Conservation (phyloP, 2,888 invertebrate species). For the Oligia latruncula region DNA sequence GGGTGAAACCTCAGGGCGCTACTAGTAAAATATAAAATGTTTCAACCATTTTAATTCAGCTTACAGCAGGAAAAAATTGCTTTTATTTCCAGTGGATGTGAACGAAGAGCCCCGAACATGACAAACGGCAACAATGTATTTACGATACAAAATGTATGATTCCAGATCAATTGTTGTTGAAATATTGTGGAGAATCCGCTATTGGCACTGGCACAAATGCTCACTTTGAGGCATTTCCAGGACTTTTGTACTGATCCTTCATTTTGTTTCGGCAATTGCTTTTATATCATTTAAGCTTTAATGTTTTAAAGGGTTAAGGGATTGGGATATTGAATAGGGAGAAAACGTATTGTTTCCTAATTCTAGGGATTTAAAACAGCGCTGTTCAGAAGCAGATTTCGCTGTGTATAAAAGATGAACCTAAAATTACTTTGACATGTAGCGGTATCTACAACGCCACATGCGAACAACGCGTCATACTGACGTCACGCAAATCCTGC, state of each 20-base stretch:
- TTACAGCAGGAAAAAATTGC: slow-evolving; percentile 24
- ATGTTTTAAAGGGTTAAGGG: neutral
- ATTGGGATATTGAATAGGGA: too few species aligned
- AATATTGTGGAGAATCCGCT: slow-evolving; percentile 52
- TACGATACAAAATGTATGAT: slow-evolving; percentile 58
- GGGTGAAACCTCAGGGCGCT: too few species aligned
- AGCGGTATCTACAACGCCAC: too few species aligned
- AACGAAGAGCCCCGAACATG: slow-evolving; percentile 40
- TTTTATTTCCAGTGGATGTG: slow-evolving; percentile 38
- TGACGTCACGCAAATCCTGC: too few species aligned
- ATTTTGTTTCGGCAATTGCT: slow-evolving; percentile 1
- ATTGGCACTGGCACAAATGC: slow-evolving; percentile 46
- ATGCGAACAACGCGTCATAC: too few species aligned
- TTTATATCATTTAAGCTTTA: neutral
- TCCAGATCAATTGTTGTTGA: slow-evolving; percentile 54
- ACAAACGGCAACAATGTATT: slow-evolving; percentile 56
- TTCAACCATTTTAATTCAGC: slow-evolving; percentile 5
- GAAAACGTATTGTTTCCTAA: neutral
- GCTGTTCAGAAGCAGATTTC: neutral
- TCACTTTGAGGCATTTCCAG: slow-evolving; percentile 36
- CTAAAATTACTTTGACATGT: too few species aligned
- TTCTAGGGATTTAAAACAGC: neutral
- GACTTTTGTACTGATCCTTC: slow-evolving; percentile 22
- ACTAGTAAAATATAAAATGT: neutral
- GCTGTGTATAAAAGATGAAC: neutral